Evolutionary conservation across 2,113 vertebrate genomes (phyloP).

Genomic region (Hemiprocne comata): DNA sequence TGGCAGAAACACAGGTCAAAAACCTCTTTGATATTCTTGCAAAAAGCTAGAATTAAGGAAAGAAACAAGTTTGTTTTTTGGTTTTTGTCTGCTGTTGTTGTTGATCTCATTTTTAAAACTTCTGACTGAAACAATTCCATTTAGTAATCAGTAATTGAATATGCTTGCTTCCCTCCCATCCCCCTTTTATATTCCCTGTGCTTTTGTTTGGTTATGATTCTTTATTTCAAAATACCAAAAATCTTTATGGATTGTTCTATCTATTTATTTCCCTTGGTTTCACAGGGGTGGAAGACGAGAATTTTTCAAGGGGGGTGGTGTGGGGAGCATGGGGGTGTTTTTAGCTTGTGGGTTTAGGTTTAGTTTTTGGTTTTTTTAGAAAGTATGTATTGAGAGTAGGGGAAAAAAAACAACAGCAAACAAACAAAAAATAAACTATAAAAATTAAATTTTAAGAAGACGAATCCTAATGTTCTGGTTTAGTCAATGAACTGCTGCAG

Average conservation of each 20-base stretch:
- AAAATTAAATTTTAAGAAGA: slow-evolving; percentile 64
- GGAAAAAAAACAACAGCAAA: background rate
- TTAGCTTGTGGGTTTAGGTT: fast-evolving
- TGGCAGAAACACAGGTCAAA: slow-evolving; percentile 79
- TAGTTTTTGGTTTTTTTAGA: background rate
- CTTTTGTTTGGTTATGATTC: slow-evolving; percentile 48
- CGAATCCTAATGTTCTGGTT: slow-evolving; percentile 18
- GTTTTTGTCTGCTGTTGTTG: too few species aligned
- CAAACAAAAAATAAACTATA: slow-evolving; percentile 46
- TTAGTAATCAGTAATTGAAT: slow-evolving; percentile 75
- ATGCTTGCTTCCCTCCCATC: slow-evolving; percentile 6
- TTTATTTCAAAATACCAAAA: slow-evolving; percentile 13
- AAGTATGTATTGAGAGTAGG: background rate
- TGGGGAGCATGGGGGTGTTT: background rate
- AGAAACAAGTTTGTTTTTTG: slow-evolving; percentile 49
- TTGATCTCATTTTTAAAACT: background rate
- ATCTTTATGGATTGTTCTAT: background rate
- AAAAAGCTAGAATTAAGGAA: slow-evolving; percentile 66
- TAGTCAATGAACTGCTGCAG: background rate
- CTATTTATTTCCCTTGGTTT: slow-evolving; percentile 17
- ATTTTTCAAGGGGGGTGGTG: background rate
- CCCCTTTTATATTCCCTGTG: background rate
- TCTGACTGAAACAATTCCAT: slow-evolving; percentile 76
- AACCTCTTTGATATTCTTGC: slow-evolving; percentile 79
- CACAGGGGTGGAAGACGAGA: background rate